Evolutionary conservation across 2,797 vertebrate genomes (phyloP), one percentile per base, ranked within the genome.

Genomic region (Amphiprion clarkii): DNA sequence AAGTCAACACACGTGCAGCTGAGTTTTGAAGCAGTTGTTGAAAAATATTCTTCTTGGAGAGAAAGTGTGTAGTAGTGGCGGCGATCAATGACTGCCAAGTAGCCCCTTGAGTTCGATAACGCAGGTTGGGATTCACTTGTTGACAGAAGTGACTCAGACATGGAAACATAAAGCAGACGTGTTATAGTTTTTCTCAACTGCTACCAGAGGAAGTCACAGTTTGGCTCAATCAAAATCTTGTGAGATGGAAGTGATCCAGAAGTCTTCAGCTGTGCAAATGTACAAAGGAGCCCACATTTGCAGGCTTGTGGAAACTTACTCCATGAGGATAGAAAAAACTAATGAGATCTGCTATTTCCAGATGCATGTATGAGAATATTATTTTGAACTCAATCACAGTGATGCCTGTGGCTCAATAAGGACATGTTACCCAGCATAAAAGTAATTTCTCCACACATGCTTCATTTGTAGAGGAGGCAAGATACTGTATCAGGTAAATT

Each of bases 361-460:
- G 61, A 59, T 79, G 63, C 57, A 68, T 67, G 44, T 44, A 23
- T 76, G 29, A 74, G 53, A 73, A 64, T 64, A 58, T 60, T 65
- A 64, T 77, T 73, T 87, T 71, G 14, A 78, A 79, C 76, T 85
- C 83, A 63, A 83, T 89, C 76, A 81, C 44, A 33, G 9, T 36
- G 63, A 85, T 5, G 74, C 65, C 81, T 51, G 65, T 84, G 82
- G 83, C 81, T 87, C 70, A 74, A 62, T 25, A 16, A 69, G 68
- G 63, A 76, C 70, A 61, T 3, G 25, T 67, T 73, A 60, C 42
- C 39, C 44, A 31, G 56, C 39, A 71, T 39, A 63, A 69, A 84
- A 71, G 76, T 71, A 14, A 83, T 79, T 73, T 82, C 67, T 72
- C 53, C 44, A 51, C 75, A 78, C 71, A 78, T 76, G 21, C 63